phyloP scores from a whole-genome alignment of 2,797 vertebrate genomes.

The Lepidocolaptes lacrymiger region DNA sequence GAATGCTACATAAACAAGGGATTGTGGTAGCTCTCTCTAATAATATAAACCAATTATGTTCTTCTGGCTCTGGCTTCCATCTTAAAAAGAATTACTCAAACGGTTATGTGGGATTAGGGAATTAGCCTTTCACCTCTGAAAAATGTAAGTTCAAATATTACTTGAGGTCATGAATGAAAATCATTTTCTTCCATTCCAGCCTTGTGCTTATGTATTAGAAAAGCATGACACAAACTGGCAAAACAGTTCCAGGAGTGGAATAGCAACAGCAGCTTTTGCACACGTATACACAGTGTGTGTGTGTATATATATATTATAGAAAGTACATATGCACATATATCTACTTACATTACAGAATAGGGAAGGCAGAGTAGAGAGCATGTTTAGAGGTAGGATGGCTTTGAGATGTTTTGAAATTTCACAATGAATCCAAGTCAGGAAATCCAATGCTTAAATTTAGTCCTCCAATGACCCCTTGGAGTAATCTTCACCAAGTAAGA shows the following conservation, averaged over 20 bases:
- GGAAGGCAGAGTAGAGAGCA: background rate
- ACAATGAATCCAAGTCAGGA: background rate
- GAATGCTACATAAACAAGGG: constrained; percentile 7
- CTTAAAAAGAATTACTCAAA: constrained; percentile 35
- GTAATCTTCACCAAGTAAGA: background rate
- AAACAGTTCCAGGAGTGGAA: background rate
- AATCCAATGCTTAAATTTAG: background rate
- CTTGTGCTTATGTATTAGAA: background rate
- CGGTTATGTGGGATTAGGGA: background rate
- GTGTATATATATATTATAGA: background rate
- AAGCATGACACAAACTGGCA: background rate
- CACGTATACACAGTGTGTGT: background rate
- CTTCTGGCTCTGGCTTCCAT: constrained; percentile 18
- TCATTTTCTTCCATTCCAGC: background rate
- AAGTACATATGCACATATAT: background rate
- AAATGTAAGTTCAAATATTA: constrained; percentile 6
- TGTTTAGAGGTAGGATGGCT: background rate
- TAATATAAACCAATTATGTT: constrained; percentile 43
- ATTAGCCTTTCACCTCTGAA: constrained; percentile 36
- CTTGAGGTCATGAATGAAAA: constrained; percentile 14
- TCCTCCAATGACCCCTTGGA: background rate
- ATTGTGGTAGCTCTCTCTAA: constrained; percentile 3
- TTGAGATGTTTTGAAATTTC: background rate
- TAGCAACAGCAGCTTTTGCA: background rate
- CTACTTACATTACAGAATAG: background rate